Conservation (phyloP, 2,888 invertebrate genomes). For the Cyaniris semiargus region DNA sequence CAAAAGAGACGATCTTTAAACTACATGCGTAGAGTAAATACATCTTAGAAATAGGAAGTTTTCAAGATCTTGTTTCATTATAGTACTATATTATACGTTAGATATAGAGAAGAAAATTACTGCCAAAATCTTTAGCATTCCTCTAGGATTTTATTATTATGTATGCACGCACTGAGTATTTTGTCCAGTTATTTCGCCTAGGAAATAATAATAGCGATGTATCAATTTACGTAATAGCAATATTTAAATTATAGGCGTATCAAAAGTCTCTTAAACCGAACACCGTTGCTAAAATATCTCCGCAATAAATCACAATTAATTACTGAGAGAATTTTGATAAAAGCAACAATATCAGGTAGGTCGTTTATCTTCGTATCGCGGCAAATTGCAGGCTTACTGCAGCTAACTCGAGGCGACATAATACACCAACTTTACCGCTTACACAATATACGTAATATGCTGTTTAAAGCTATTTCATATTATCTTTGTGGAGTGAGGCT, state of each 20-base stretch:
- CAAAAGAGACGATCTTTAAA: not conserved
- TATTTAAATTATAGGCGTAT: not conserved
- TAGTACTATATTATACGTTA: too few species aligned
- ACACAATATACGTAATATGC: not conserved
- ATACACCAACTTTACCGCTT: slow-evolving; percentile 42
- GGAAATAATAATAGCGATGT: not conserved
- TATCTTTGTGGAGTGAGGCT: not conserved
- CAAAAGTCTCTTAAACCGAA: not conserved
- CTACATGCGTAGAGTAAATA: too few species aligned
- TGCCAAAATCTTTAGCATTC: not conserved
- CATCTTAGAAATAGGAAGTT: too few species aligned
- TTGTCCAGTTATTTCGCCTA: not conserved
- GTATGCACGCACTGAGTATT: too few species aligned
- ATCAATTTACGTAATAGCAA: not conserved
- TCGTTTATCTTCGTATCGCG: slow-evolving; percentile 30
- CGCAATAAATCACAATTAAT: slow-evolving; percentile 25
- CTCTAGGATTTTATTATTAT: too few species aligned
- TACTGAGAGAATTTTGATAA: slow-evolving; percentile 5
- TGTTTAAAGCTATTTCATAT: not conserved
- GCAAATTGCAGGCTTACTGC: slow-evolving; percentile 33
- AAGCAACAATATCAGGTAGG: slow-evolving; percentile 12
- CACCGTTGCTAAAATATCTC: slow-evolving; percentile 10
- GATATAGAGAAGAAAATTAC: too few species aligned
- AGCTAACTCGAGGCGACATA: slow-evolving; percentile 44
- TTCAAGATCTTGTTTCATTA: too few species aligned